Percentiles rank a stretch among this genome's conserved stretches.
These are phyloP conservation scores for Limnephilus lunatus DNA, from an alignment of 2,888 invertebrate genomes.

Conservation along the genomic window DNA sequence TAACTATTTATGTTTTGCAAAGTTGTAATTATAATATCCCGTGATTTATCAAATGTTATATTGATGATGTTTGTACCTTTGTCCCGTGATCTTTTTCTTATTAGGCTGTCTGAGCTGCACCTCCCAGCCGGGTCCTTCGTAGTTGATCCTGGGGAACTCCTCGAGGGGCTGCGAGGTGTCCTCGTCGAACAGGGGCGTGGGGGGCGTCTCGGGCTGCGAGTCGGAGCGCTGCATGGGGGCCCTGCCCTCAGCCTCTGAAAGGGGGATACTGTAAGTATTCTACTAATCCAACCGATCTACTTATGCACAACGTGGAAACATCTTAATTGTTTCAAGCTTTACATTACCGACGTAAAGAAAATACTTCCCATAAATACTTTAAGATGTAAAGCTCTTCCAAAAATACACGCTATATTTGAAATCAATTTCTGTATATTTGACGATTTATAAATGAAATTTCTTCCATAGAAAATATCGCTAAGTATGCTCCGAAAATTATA, in stretches of 20 bases:
- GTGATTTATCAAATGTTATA: too few relatives aligned
- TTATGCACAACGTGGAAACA: conserved; percentile 67
- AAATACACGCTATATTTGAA: too few relatives aligned
- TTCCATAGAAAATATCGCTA: too few relatives aligned
- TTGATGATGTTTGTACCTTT: conserved; percentile 73
- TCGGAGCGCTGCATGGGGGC: conserved; percentile 73
- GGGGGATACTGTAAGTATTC: conserved; percentile 67
- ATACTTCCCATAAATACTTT: too few relatives aligned
- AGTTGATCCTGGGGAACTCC: conserved; percentile 90
- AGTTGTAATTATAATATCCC: too few relatives aligned
- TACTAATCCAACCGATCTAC: not conserved
- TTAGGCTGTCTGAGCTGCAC: conserved; percentile 97
- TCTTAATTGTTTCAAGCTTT: too few relatives aligned
- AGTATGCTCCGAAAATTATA: too few relatives aligned
- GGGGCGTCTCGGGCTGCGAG: conserved; percentile 86
- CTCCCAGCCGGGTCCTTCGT: conserved; percentile 94
- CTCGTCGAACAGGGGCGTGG: conserved; percentile 96
- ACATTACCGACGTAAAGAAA: too few relatives aligned
- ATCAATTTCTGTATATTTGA: too few relatives aligned
- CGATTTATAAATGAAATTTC: too few relatives aligned
- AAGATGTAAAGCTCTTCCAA: too few relatives aligned
- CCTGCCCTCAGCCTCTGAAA: conserved; percentile 68
- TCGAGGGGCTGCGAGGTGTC: conserved; percentile 94
- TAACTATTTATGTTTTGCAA: too few relatives aligned
- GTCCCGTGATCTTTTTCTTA: conserved; percentile 97